Evolutionary conservation across 2,888 invertebrate genomes (phyloP), one percentile per base, ranked within the genome.

Genomic region (Tiliacea aurago): DNA sequence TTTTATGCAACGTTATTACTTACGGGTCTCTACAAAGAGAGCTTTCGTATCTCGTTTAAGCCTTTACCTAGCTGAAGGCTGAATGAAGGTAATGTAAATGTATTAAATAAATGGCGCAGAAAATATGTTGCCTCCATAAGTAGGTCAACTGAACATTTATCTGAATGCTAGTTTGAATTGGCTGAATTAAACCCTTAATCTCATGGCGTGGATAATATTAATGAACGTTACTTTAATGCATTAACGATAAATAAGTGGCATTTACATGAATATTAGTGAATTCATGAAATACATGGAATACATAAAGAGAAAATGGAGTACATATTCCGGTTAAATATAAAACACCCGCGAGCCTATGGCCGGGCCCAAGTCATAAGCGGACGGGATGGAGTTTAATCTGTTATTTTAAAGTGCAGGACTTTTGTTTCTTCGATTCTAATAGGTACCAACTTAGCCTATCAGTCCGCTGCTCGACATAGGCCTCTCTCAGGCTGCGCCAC

Each of bases 301-400:
- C 78, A 86, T 89, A 90, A 85, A 90, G 87, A 78, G 87, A 86
- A 82, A 90, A 89, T 89, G 90, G 87, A 88, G 88, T 87, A 90
- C 87, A 87, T 88, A 86, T 87, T 86, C 84, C 84, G 83, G 88
- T 90, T 90, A 87, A 91, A 90, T 89, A 91, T 88, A 89, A 90
- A 90, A 88, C 88, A 88, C 86, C 91, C 90, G 86, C 84, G 82
- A 88, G 91, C 89, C 77, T 73, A 78, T 68, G 76, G 75, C 41
- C n/a, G 61, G 49, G 86, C 71, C 78, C 70, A 87, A 87, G 83
- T 72, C 20, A 84, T 49, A 77, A 81, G 81, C 84, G 63, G 33
- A 9, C 10, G 20, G 59, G 37, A 11, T 13, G 7, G 13, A 23
- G 0, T 51, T n/a, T 15, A 4, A 23, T 33, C 9, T 20, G 51